Conservation (phyloP, 2,113 vertebrate genomes). For the Elachura formosa region DNA sequence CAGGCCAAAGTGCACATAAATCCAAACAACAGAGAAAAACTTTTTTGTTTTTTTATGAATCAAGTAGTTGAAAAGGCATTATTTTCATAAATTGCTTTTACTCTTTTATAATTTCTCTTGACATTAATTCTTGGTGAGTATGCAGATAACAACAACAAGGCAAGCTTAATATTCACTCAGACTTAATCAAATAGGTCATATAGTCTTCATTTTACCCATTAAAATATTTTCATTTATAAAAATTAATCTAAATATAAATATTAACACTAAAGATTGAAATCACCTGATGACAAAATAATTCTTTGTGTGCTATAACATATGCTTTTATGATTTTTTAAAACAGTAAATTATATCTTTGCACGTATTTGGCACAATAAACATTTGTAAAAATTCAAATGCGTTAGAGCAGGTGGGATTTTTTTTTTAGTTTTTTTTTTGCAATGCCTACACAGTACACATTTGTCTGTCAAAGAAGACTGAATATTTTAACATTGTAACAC, state of each 20-base stretch:
- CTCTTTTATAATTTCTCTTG: conserved; percentile 61
- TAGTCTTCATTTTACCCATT: conserved; percentile 67
- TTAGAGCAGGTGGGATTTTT: conserved; percentile 53
- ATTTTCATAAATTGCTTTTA: conserved; percentile 71
- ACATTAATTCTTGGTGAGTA: conserved; percentile 65
- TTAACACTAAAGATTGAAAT: conserved; percentile 79
- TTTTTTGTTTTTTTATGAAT: conserved; percentile 48
- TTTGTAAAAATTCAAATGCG: conserved; percentile 74
- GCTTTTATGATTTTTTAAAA: conserved; percentile 70
- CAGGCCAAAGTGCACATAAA: background rate
- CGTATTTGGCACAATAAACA: conserved; percentile 79
- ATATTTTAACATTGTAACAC: conserved; percentile 75
- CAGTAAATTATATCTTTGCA: conserved; percentile 76
- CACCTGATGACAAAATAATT: conserved; percentile 81
- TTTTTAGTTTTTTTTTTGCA: conserved; percentile 8
- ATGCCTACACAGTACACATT: conserved; percentile 76
- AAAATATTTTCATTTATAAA: conserved; percentile 82
- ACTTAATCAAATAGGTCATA: conserved; percentile 59
- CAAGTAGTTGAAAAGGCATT: conserved; percentile 32
- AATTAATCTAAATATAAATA: conserved; percentile 81
- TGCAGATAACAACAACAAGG: conserved; percentile 68
- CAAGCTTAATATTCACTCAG: conserved; percentile 66
- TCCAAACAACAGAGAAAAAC: conserved; percentile 7
- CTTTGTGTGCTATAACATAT: conserved; percentile 70
- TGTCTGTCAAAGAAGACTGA: conserved; percentile 71